phyloP scores from a whole-genome alignment of 2,888 invertebrate species.

The Pogonocherus hispidulus region DNA sequence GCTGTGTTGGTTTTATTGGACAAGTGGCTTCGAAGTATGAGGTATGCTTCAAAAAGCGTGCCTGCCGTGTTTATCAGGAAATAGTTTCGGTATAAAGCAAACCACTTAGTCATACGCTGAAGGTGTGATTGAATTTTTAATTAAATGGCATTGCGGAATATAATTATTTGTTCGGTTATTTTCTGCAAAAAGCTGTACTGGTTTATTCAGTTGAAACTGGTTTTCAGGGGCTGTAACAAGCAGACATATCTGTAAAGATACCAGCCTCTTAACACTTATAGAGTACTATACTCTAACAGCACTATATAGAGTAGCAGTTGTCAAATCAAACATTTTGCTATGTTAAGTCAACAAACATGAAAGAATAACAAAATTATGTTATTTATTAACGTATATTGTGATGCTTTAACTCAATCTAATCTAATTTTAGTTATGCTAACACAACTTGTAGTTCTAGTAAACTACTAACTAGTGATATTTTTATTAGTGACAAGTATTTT shows the following conservation, averaged over 20 bases:
- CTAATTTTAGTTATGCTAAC: no score
- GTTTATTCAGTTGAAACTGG: background rate
- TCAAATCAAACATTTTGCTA: no score
- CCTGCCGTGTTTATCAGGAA: constrained; percentile 16
- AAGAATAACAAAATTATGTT: no score
- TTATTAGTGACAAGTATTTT: no score
- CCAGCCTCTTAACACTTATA: no score
- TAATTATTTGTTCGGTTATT: background rate
- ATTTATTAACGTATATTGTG: no score
- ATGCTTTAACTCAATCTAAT: no score
- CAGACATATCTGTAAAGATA: background rate
- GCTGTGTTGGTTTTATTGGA: background rate
- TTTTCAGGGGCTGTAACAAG: background rate
- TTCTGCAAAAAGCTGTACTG: background rate
- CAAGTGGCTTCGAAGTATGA: background rate
- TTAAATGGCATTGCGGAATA: background rate
- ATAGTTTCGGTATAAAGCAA: constrained; percentile 6
- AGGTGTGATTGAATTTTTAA: background rate
- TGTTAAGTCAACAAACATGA: no score
- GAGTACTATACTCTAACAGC: no score
- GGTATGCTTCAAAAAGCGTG: constrained; percentile 10
- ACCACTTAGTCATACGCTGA: background rate
- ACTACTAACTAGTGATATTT: no score
- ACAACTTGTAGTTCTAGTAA: no score
- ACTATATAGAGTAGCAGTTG: no score